Evolutionary conservation across 2,797 vertebrate species (phyloP).

Genomic region (Lycodopsis pacificus): DNA sequence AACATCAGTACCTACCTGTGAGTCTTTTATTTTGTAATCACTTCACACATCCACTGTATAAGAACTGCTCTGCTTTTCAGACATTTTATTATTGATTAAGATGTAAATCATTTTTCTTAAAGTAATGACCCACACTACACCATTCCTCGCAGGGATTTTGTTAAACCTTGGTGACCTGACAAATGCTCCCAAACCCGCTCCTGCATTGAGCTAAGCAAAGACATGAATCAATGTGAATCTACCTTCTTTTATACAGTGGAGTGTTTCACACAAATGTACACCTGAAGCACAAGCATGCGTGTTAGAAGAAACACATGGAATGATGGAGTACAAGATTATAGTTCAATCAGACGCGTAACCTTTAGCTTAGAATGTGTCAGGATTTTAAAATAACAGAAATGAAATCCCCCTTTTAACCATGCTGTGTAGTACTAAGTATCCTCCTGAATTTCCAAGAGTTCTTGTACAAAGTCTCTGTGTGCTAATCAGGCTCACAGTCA

Average conservation of each 20-base stretch:
- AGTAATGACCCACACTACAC: not conserved
- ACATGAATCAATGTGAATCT: not conserved
- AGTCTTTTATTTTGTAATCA: not conserved
- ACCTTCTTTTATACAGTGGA: not conserved
- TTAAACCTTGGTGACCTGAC: not conserved
- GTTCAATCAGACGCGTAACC: not conserved
- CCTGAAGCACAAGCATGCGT: not conserved
- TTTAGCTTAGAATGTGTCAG: not conserved
- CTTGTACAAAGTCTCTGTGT: not conserved
- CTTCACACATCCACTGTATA: not conserved
- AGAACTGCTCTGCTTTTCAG: not conserved
- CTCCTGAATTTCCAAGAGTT: not conserved
- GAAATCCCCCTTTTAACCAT: not conserved
- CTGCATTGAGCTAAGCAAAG: not conserved
- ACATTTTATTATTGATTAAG: not conserved
- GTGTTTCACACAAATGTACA: not conserved
- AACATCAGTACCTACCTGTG: not conserved
- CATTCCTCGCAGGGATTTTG: fast-evolving
- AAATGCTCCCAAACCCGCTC: not conserved
- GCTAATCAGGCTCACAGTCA: not conserved
- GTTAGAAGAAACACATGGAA: not conserved
- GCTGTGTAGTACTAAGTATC: not conserved
- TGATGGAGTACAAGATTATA: not conserved
- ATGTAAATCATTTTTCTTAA: not conserved
- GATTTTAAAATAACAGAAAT: not conserved